Percentiles rank a stretch among this genome's conserved stretches.
These are phyloP conservation scores for Parazoanthus atlanticus DNA, from an alignment of 92 coral and sea anemone species.

Conservation along the genomic window DNA sequence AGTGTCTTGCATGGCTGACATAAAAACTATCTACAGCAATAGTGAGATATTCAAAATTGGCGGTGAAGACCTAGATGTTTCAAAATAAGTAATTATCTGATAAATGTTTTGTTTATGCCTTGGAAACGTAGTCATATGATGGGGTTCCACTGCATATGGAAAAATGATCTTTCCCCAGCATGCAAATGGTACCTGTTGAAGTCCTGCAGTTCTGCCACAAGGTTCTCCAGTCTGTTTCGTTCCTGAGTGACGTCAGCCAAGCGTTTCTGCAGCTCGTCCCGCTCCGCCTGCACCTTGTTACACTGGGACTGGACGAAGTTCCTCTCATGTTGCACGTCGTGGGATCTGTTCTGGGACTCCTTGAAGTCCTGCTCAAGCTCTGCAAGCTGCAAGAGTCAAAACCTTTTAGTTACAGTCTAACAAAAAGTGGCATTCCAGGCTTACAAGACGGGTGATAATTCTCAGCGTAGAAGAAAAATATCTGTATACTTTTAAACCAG, in stretches of 20 bases:
- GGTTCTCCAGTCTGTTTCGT: slow-evolving; percentile 84
- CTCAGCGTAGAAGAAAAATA: too few relatives aligned
- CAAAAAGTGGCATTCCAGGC: not conserved
- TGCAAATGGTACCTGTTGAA: slow-evolving; percentile 72
- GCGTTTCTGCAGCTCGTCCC: slow-evolving; percentile 77
- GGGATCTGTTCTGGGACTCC: slow-evolving; percentile 77
- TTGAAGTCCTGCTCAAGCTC: slow-evolving; percentile 81
- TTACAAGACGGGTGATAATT: too few relatives aligned
- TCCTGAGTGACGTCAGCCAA: slow-evolving; percentile 79
- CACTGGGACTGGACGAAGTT: slow-evolving; percentile 83
- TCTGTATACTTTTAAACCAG: too few relatives aligned
- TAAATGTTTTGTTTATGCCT: not conserved
- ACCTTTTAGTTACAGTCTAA: not conserved
- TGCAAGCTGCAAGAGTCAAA: slow-evolving; percentile 57
- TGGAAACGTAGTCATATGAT: not conserved
- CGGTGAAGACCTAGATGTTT: too few relatives aligned
- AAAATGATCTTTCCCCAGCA: not conserved
- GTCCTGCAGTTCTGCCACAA: slow-evolving; percentile 90
- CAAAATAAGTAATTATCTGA: not conserved
- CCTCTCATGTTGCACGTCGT: slow-evolving; percentile 87
- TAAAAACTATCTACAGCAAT: too few relatives aligned
- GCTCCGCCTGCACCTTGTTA: slow-evolving; percentile 80
- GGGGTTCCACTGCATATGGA: not conserved
- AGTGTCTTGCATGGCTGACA: too few relatives aligned
- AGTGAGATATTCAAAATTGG: too few relatives aligned